Evolutionary conservation across 2,888 invertebrate species (phyloP), one percentile per base, ranked within the genome.

Genomic region (Drosophila nr. fundita): DNA sequence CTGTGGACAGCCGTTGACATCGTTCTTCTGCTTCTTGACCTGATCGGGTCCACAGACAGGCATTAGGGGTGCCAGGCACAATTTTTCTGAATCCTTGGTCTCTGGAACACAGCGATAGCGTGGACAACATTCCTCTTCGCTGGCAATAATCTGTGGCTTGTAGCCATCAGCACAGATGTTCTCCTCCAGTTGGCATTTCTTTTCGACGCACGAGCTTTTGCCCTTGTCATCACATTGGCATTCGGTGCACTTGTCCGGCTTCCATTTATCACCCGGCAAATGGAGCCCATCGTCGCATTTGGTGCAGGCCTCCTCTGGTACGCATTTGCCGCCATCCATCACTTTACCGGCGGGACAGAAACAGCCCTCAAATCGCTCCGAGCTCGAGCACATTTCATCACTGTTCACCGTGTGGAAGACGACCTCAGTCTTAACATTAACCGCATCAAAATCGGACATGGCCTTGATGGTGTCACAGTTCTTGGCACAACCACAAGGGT

Each of bases 291-390:
- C 95, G 83, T 97, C 97, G 85, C 97, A 98, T 1, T 96, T 95
- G 83, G 95, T 94, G 92, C 97, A 96, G 81, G 95, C 94, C 50
- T 93, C 93, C 40, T 95, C 95, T 13, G 94, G 94, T 1, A 98
- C 95, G 87, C 98, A 98, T 7, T 95, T 95, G 70, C 95, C 95
- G 87, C 96, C 95, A 65, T 96, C 94, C 76, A 96, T 94, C 0
- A 96, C 95, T 92, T 95, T 95, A 69, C 96, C 96, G 58, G 94
- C 93, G 0, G 97, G 96, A 93, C 98, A 98, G 94, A 96, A 97
- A 92, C 98, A 98, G 2, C 97, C 98, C 89, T 97, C 98, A 0
- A 94, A 94, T 0, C 93, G 92, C 15, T 92, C 92, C 1, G 91
- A 92, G 6, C 92, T 91, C 32, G 91, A 87, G 73, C 96, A 96